These are phyloP conservation scores for Oreochromis grahami DNA, from an alignment of 2,797 vertebrate species.

Conservation along the genomic window DNA sequence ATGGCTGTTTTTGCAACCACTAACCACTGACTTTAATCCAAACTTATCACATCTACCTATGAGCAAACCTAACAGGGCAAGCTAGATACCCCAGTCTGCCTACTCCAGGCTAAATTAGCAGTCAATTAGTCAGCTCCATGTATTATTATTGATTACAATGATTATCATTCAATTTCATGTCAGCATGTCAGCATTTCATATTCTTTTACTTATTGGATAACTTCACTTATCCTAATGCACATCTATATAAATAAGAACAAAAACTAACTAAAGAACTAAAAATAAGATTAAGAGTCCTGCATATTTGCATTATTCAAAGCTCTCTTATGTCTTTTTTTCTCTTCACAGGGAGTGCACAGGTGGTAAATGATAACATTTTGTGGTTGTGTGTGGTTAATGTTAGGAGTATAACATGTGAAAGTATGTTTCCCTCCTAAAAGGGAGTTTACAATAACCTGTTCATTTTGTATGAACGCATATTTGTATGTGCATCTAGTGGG, in stretches of 20 bases:
- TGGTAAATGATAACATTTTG: not conserved
- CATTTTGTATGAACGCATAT: not conserved
- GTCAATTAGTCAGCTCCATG: not conserved
- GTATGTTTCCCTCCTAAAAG: not conserved
- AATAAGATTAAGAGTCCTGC: not conserved
- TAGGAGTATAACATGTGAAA: not conserved
- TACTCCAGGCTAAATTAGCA: not conserved
- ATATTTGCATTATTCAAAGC: not conserved
- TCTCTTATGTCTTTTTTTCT: not conserved
- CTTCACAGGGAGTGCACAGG: not conserved
- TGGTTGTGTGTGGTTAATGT: not conserved
- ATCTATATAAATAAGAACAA: not conserved
- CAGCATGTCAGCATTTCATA: not conserved
- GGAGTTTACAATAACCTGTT: not conserved
- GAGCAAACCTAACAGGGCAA: not conserved
- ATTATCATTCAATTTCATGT: not conserved
- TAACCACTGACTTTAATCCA: not conserved
- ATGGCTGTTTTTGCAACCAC: not conserved
- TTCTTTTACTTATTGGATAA: not conserved
- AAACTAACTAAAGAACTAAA: not conserved
- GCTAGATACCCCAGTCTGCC: not conserved
- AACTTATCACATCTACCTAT: not conserved
- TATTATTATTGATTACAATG: not conserved
- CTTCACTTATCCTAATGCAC: not conserved
- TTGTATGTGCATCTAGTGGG: not conserved